Conservation (phyloP, 1,140 invertebrate genomes). For the Polypedilum pembai region DNA sequence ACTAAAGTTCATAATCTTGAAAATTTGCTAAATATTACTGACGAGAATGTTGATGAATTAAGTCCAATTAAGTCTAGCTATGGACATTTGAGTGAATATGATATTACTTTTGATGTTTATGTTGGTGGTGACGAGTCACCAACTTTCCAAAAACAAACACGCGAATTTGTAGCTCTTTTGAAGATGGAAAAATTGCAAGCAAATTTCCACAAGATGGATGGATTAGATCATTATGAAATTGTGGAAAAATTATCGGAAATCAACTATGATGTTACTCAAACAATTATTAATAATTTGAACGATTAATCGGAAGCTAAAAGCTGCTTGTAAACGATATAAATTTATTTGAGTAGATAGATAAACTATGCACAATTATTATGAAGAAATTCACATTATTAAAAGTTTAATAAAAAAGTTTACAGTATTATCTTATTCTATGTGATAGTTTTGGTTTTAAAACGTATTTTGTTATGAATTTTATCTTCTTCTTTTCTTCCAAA, state of each 20-base stretch:
- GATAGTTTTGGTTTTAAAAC: too few relatives aligned
- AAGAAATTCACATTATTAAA: too few relatives aligned
- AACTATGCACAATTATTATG: too few relatives aligned
- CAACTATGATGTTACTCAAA: slow-evolving; percentile 44
- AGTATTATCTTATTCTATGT: too few relatives aligned
- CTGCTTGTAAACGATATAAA: too few relatives aligned
- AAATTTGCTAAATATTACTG: slow-evolving; percentile 36
- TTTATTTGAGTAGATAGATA: too few relatives aligned
- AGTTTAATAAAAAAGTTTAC: too few relatives aligned
- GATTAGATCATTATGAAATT: slow-evolving; percentile 56
- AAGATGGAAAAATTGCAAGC: slow-evolving; percentile 31
- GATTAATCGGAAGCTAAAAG: too few relatives aligned
- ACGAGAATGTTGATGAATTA: slow-evolving; percentile 31
- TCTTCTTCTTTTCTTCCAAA: too few relatives aligned
- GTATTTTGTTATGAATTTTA: too few relatives aligned
- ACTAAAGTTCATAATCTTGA: slow-evolving; percentile 36
- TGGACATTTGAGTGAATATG: background rate
- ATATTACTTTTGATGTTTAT: slow-evolving; percentile 38
- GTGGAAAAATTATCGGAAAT: slow-evolving; percentile 48
- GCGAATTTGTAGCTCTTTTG: slow-evolving; percentile 34
- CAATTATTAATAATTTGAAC: slow-evolving; percentile 38
- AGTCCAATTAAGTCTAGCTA: slow-evolving; percentile 35
- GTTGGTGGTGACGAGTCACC: slow-evolving; percentile 47
- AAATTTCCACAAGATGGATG: slow-evolving; percentile 37
- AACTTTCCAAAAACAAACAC: slow-evolving; percentile 43